Conservation (phyloP, 1,140 invertebrate species). For the Drosophila ambigua region DNA sequence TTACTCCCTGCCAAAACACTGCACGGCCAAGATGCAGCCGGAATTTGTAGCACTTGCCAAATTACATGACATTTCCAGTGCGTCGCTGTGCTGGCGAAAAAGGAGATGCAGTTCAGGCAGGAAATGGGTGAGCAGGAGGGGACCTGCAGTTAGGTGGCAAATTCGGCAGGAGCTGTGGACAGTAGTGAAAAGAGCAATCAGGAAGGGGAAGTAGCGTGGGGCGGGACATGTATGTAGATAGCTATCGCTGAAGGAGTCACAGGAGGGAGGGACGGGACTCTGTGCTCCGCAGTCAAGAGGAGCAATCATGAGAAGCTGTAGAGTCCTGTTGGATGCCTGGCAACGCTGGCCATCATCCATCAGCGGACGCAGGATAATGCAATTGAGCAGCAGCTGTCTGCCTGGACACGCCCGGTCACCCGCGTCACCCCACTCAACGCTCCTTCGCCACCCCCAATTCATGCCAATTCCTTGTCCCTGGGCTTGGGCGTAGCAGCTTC, state of each 20-base stretch:
- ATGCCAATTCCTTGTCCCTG: conserved; percentile 26
- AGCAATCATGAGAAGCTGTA: background rate
- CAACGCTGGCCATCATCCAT: conserved; percentile 48
- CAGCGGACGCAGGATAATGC: conserved; percentile 55
- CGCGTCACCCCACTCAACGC: conserved; percentile 2
- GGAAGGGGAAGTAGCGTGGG: background rate
- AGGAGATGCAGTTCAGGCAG: conserved; percentile 3
- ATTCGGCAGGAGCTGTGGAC: no score
- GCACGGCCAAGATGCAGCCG: background rate
- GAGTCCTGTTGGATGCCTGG: background rate
- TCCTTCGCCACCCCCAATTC: background rate
- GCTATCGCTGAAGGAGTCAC: background rate
- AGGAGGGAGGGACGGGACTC: no score
- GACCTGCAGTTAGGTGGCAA: no score
- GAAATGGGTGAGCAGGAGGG: no score
- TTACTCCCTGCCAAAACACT: conserved; percentile 25
- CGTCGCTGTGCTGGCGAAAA: conserved; percentile 5
- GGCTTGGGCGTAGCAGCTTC: conserved; percentile 21
- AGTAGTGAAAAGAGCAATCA: conserved; percentile 5
- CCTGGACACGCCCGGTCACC: conserved; percentile 40
- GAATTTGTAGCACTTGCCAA: conserved; percentile 51
- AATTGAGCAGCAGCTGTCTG: conserved; percentile 59
- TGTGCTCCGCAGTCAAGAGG: background rate
- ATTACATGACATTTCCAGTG: conserved; percentile 52
- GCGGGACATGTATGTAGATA: background rate